Evolutionary conservation across 2,888 invertebrate species (phyloP).

Genomic region (Pandemis heparana): DNA sequence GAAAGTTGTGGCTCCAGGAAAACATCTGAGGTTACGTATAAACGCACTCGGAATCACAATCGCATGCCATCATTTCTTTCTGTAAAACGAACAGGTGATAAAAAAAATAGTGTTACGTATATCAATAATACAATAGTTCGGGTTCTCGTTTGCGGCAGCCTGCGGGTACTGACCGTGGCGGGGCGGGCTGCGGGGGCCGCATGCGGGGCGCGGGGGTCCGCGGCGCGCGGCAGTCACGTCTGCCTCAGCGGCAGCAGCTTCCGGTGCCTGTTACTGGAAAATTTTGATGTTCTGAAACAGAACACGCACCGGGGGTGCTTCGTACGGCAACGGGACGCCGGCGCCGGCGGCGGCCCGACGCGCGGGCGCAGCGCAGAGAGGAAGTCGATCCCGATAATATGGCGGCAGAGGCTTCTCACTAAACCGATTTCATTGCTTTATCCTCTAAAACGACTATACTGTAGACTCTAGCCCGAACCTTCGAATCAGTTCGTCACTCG

Average conservation of each 20-base stretch:
- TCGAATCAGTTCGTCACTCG: neutral
- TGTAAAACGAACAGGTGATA: too few relatives aligned
- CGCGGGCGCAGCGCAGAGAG: neutral
- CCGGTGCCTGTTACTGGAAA: conserved; percentile 98
- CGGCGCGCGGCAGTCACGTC: conserved; percentile 93
- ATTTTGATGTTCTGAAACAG: conserved; percentile 94
- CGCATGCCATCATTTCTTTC: too few relatives aligned
- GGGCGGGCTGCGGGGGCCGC: conserved; percentile 49
- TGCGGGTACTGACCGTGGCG: conserved; percentile 19
- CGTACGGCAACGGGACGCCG: conserved; percentile 34
- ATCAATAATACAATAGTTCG: too few relatives aligned
- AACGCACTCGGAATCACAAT: too few relatives aligned
- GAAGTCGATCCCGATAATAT: neutral
- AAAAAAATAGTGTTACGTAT: too few relatives aligned
- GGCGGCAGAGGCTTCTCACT: too few relatives aligned
- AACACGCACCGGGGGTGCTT: conserved; percentile 45
- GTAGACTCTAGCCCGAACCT: neutral
- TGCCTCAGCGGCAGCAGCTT: conserved; percentile 98
- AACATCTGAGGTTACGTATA: too few relatives aligned
- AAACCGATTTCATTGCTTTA: too few relatives aligned
- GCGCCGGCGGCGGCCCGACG: neutral
- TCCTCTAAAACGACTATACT: too few relatives aligned
- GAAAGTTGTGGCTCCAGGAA: too few relatives aligned
- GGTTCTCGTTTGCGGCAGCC: too few relatives aligned
- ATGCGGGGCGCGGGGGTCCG: conserved; percentile 65